Conservation (phyloP, 2,797 vertebrate genomes). For the Pachyuromys duprasi region DNA sequence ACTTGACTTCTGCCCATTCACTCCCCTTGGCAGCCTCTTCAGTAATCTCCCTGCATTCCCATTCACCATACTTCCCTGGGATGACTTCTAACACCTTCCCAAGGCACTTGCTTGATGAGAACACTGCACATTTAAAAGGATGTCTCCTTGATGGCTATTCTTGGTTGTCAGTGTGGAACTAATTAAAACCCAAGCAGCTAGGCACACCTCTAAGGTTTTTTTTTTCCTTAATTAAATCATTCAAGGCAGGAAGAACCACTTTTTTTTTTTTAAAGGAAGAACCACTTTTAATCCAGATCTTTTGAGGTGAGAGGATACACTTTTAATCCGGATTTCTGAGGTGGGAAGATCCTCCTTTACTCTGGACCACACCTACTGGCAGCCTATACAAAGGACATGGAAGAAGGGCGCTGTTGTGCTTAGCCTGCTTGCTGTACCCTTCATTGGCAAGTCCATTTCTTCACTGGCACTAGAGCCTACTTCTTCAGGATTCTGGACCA, state of each 20-base stretch:
- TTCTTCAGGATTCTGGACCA: neutral
- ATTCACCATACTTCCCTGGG: neutral
- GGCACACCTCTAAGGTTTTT: neutral
- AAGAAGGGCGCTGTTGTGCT: neutral
- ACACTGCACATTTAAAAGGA: neutral
- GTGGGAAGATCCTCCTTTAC: neutral
- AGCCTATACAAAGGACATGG: neutral
- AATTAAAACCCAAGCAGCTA: neutral
- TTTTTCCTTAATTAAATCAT: neutral
- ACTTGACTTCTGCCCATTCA: neutral
- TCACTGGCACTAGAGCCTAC: neutral
- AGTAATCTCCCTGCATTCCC: neutral
- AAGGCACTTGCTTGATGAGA: neutral
- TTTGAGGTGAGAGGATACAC: neutral
- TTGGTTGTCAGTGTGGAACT: neutral
- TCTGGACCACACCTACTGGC: neutral
- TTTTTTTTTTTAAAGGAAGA: neutral
- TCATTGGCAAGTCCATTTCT: neutral
- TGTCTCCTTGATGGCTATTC: neutral
- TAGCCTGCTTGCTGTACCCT: no score
- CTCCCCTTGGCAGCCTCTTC: neutral
- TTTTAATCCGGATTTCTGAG: neutral
- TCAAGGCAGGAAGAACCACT: neutral
- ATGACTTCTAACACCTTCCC: neutral
- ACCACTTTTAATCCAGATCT: neutral